Evolutionary conservation across 1,140 invertebrate genomes (phyloP).

Genomic region (Coelopa frigida): DNA sequence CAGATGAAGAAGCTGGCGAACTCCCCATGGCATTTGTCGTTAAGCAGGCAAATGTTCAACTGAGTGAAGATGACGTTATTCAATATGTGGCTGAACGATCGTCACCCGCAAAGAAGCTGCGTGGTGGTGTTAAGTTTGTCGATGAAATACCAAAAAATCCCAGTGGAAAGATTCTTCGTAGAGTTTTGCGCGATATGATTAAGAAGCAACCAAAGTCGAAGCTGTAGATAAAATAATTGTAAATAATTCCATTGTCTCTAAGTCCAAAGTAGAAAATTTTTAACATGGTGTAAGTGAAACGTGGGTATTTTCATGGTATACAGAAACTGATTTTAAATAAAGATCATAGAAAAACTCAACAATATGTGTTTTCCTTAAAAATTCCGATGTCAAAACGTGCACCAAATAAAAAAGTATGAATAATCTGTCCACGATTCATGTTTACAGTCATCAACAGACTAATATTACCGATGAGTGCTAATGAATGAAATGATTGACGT

Average conservation of each 20-base stretch:
- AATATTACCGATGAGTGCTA: too few relatives aligned
- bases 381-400: too few relatives aligned
- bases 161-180: conserved; percentile 60
- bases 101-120: conserved; percentile 51
- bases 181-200: conserved; percentile 46
- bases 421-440: too few relatives aligned
- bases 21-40: conserved; percentile 61
- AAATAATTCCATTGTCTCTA: not conserved
- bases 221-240: conserved; percentile 24
- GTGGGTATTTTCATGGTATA: not conserved
- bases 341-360: too few relatives aligned
- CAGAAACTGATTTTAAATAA: not conserved
- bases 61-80: conserved; percentile 49
- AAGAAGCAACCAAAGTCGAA: conserved; percentile 39
- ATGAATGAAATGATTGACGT: too few relatives aligned
- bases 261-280: too few relatives aligned
- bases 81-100: conserved; percentile 50
- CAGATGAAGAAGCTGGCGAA: conserved; percentile 59
- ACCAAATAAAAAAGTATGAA: too few relatives aligned
- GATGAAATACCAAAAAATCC: conserved; percentile 59
- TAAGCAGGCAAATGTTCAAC: conserved; percentile 43
- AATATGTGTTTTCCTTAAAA: too few relatives aligned
- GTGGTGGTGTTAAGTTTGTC: conserved; percentile 60
- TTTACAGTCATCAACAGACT: too few relatives aligned
- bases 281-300: too few relatives aligned